Evolutionary conservation across 2,113 vertebrate species (phyloP).

Genomic region (Eulacestoma nigropectus): DNA sequence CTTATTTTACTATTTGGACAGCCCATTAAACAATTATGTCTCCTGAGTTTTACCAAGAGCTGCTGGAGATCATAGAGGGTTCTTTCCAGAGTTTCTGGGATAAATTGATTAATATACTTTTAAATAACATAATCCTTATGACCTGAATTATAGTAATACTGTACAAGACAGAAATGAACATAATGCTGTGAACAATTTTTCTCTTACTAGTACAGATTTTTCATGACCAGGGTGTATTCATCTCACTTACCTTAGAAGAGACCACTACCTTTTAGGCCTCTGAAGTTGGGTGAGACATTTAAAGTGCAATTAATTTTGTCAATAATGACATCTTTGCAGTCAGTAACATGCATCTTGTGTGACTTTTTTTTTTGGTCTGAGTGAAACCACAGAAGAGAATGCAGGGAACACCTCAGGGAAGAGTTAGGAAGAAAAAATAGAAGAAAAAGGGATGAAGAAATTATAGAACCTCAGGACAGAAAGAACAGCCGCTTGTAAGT

Average conservation of each 20-base stretch:
- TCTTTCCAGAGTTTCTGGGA: not conserved
- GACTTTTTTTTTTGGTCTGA: not conserved
- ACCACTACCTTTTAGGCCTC: not conserved
- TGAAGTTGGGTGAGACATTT: not conserved
- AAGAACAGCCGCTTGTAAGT: not conserved
- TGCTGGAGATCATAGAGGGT: not conserved
- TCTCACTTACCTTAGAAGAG: not conserved
- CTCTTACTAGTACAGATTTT: not conserved
- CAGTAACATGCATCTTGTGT: not conserved
- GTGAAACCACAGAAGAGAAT: not conserved
- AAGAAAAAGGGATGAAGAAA: not conserved
- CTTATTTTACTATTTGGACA: not conserved
- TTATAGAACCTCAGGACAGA: not conserved
- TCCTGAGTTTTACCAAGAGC: not conserved
- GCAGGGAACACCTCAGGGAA: not conserved
- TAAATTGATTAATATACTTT: not conserved
- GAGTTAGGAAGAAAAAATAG: not conserved
- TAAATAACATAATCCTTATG: not conserved
- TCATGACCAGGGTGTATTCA: not conserved
- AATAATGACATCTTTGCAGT: not conserved
- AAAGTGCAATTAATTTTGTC: not conserved
- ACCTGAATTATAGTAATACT: not conserved
- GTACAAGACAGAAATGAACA: not conserved
- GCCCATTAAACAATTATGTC: not conserved
- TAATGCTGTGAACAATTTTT: not conserved